These are phyloP conservation scores for Panurus biarmicus DNA, from an alignment of 2,113 vertebrate genomes.

Conservation along the genomic window DNA sequence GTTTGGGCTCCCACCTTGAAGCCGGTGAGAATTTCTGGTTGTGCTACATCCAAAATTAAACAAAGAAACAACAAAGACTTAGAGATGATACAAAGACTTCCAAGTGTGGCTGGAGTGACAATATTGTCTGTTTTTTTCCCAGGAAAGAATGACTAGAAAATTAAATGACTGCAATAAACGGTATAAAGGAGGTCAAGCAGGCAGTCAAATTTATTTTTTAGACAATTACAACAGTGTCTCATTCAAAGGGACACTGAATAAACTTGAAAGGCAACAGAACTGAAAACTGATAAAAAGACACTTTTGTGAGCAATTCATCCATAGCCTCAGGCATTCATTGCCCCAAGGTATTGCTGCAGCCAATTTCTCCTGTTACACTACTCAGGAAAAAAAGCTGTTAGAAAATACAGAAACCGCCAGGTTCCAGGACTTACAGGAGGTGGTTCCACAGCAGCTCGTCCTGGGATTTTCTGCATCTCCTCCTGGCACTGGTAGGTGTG, in stretches of 20 bases:
- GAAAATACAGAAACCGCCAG: fast-evolving
- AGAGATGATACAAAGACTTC: background rate
- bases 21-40: background rate
- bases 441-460: background rate
- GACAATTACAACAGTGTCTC: constrained; percentile 28
- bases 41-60: background rate
- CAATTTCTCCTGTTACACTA: background rate
- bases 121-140: background rate
- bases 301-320: background rate
- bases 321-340: background rate
- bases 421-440: background rate
- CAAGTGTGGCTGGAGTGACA: background rate
- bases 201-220: constrained; percentile 32
- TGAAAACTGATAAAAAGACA: constrained; percentile 30
- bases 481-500: background rate
- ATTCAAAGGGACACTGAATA: constrained; percentile 33
- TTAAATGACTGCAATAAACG: background rate
- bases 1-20: background rate
- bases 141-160: constrained; percentile 3
- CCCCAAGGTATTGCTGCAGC: background rate
- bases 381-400: background rate
- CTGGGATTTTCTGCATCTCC: background rate
- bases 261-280: constrained; percentile 43
- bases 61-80: background rate
- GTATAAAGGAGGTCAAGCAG: constrained; percentile 41